These are phyloP conservation scores for Parnassius smintheus DNA, from an alignment of 2,888 invertebrate genomes.

Conservation along the genomic window DNA sequence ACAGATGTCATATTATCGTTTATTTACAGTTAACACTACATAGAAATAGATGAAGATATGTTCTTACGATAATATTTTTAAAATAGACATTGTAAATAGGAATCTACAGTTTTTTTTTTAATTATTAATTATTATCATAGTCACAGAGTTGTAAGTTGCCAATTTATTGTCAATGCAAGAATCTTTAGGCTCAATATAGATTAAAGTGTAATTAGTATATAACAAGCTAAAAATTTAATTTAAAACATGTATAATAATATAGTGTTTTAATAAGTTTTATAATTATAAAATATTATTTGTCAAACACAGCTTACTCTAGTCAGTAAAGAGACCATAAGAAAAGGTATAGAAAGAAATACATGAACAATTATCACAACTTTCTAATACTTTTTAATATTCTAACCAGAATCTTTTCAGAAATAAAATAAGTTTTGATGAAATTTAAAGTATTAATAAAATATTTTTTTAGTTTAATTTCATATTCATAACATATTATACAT, in stretches of 20 bases:
- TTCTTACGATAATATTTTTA: constrained; percentile 37
- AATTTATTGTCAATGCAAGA: constrained; percentile 60
- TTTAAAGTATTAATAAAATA: not conserved
- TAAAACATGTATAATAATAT: constrained; percentile 26
- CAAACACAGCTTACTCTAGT: constrained; percentile 75
- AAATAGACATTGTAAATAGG: constrained; percentile 31
- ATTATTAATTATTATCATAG: constrained; percentile 59
- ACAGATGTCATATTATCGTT: constrained; percentile 50
- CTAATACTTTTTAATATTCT: not conserved
- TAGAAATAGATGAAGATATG: constrained; percentile 47
- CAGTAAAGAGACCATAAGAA: constrained; percentile 44
- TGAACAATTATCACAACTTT: constrained; percentile 16
- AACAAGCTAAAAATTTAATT: constrained; percentile 35
- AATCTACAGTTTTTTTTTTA: constrained; percentile 49
- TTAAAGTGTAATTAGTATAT: constrained; percentile 9
- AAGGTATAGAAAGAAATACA: constrained; percentile 27
- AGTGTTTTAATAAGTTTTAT: not conserved
- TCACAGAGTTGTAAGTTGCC: constrained; percentile 41
- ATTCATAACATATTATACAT: not conserved
- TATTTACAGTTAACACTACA: constrained; percentile 68
- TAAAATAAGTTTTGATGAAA: not conserved
- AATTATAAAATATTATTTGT: constrained; percentile 64
- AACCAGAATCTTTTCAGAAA: not conserved
- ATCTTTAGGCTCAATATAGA: constrained; percentile 22
- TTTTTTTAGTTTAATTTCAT: not conserved